Base-by-base conservation (phyloP, 2,888 invertebrate genomes). In the Lamellibrachia columna region DNA sequence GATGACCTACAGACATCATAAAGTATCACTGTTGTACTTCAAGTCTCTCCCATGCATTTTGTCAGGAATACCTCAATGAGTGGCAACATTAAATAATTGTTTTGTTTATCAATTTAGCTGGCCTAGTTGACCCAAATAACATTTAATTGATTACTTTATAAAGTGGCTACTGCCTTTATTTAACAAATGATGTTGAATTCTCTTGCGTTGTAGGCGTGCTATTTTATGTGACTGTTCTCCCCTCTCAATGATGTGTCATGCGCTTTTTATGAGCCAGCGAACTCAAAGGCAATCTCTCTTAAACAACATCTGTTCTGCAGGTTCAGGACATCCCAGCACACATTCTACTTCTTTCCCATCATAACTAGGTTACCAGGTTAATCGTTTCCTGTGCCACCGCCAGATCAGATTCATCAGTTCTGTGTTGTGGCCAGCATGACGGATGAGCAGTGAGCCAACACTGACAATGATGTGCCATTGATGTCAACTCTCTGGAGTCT, bases 341-440 rank as follows among this genome's bases (percentile, higher is more conserved):
- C 75, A 75, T 11, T 15, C 75, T 75, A 75, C 22, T 75, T 75
- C 75, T 75, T 75, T 75, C 75, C 22, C 75, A 75, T n/a, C 75
- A 75, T 75, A 75, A 75, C 75, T 75, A 75, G 75, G 75, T 75
- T 75, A 75, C 22, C n/a, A 75, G 75, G 75, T 75, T 75, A 15
- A 75, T 75, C 15, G 75, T 75, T 75, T 22, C 15, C 75, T 75
- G 75, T 75, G 75, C 75, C 75, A 75, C 3, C 75, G 3, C 15
- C 40, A 40, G 40, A 40, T 40, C 40, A 40, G 40, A 40, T 40
- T 22, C 15, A 75, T 75, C n/a, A n/a, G 75, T 6, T 75, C 15
- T 75, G 75, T 75, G 75, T 75, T 75, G 75, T 75, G 15, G 22
- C 75, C 6, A 22, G 75, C n/a, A 6, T 75, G 75, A 3, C 75